Evolutionary conservation across 2,888 invertebrate genomes (phyloP), one percentile per base, ranked within the genome.

Genomic region (Nomada ferruginata): DNA sequence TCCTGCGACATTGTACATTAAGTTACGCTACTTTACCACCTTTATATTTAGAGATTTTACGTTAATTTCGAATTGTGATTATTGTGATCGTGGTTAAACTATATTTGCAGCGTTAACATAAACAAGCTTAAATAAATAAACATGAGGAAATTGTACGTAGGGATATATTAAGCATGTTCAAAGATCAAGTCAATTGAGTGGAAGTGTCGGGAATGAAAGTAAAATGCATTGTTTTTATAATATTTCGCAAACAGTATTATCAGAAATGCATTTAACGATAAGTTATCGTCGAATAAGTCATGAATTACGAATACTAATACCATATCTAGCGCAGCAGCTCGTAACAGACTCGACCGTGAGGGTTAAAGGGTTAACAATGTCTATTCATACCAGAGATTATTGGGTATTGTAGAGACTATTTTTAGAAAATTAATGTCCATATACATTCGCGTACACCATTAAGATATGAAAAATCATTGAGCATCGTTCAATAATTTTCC

Each of bases 311-410:
- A 10, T 5, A 29, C 36, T 23, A 11, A 7, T 4, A 11, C 50
- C 47, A 7, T 61, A 50, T 61, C 23, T 71, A 36, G 47, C 23
- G 47, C 47, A 47, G 13, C 47, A 47, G 44, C 26, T 29, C 20
- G 5, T 52, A 60, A 50, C 50, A 23, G 50, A 36, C 36, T 18
- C 20, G 20, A 13, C 18, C 11, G 23, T 20, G 10, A 57, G 57
- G 64, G 64, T 64, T 64, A 55, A 65, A 57, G 73, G 65, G 73
- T 64, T 61, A 71, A 71, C 23, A 55, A 72, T 64, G 64, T 47
- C 72, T 55, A 73, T 64, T 72, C 61, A 61, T 63, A 26, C 71
- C 7, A 20, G 26, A 23, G 50, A 11, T 66, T 68, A 72, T n/a
- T 44, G n/a, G 18, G 15, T 57, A 57, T 44, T 44, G 55, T 26